Evolutionary conservation across 2,113 vertebrate genomes (phyloP), one percentile per base, ranked within the genome.

Genomic region (Platycercus adscitus): DNA sequence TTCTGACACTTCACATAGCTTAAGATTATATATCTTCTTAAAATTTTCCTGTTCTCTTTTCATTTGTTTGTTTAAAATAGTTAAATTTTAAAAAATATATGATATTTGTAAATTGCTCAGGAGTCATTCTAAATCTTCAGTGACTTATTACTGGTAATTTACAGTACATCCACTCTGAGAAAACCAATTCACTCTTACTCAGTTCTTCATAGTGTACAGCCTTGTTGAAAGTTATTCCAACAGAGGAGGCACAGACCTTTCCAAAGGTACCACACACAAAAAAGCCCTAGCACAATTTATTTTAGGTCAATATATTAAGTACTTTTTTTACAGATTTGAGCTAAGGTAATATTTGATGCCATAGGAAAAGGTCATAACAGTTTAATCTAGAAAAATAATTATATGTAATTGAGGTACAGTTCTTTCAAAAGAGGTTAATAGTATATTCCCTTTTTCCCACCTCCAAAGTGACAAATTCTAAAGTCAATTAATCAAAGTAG

Each of bases 381-480:
- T 66, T 88, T 81, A 46, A 78, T 73, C 39, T 90, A 60, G 33
- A 93, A 91, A 87, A 90, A 91, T 71, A 78, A 55, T 90, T 94
- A 46, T 39, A 16, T 17, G 66, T 65, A 17, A 75, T 65, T 69
- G 44, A 93, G 50, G 33, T 50, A 53, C 6, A 35, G 24, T 21
- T 83, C 20, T 79, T 89, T 79, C 56, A 79, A 79, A 91, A 81
- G 2, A 75, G 13, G 9, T 80, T 86, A 81, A 60, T 58, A 2
- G 46, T 33, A 64, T 16, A 26, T n/a, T 80, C 31, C 15, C 10
- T 43, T 33, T 72, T 33, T 21, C 0, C 7, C 28, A 20, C 7
- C 11, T 58, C 29, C 44, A 81, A 81, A 86, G 7, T 39, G 23
- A 60, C 16, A 71, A 88, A 86, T 68, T 88, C 88, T 47, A 47